Evolutionary conservation across 2,113 vertebrate species (phyloP).

Genomic region (Embiotoca jacksoni): DNA sequence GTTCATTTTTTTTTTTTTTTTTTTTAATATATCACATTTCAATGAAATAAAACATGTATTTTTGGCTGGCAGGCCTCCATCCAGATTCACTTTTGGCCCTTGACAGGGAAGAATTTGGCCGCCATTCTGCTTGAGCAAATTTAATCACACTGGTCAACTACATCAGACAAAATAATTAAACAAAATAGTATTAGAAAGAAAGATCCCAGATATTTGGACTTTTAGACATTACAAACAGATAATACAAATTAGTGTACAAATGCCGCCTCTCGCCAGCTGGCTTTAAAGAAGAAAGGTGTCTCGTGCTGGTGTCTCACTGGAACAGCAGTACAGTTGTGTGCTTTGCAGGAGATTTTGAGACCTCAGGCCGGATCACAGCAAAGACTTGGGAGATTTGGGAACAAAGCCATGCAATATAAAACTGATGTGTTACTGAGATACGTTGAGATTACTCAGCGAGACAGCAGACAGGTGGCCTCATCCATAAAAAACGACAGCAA

Average conservation of each 20-base stretch:
- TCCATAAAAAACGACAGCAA: constrained; percentile 41
- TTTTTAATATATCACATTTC: too few species aligned
- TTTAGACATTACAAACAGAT: not conserved
- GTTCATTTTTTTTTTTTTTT: too few species aligned
- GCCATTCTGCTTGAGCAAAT: too few species aligned
- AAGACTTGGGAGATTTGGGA: constrained; percentile 17
- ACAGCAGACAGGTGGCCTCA: constrained; percentile 20
- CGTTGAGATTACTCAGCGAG: constrained; percentile 10
- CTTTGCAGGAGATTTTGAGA: not conserved
- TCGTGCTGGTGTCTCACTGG: constrained; percentile 7
- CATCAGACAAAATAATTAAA: not conserved
- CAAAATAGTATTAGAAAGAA: not conserved
- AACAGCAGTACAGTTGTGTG: constrained; percentile 2
- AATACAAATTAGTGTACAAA: not conserved
- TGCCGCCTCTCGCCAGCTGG: not conserved
- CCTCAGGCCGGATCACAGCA: constrained; percentile 30
- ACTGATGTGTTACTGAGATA: constrained; percentile 4
- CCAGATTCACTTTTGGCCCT: too few species aligned
- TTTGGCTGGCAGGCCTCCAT: too few species aligned
- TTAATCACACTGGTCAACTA: not conserved
- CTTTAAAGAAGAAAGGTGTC: constrained; percentile 17
- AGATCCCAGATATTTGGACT: not conserved
- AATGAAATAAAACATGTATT: too few species aligned
- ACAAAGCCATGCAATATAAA: constrained; percentile 25
- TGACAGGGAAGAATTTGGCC: too few species aligned